Percentiles rank a stretch among this genome's conserved stretches.
These are phyloP conservation scores for Trypoxylus dichotomus DNA, from an alignment of 1,140 invertebrate genomes.

Conservation along the genomic window DNA sequence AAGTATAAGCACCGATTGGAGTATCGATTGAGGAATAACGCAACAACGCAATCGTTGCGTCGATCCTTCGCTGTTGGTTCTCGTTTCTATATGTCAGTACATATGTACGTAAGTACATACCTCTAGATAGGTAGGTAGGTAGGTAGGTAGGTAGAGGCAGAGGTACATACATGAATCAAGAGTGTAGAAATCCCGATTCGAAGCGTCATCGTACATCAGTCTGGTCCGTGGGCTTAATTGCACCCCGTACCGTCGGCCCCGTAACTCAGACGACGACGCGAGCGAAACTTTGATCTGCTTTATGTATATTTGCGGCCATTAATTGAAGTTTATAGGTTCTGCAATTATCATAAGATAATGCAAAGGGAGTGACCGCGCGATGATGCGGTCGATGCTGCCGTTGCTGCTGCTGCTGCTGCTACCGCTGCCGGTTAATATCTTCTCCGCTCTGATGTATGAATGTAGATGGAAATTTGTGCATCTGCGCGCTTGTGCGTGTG, in stretches of 20 bases:
- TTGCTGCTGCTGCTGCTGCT: neutral
- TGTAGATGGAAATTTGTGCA: neutral
- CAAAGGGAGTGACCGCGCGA: slow-evolving; percentile 47
- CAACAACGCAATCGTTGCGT: too few species aligned
- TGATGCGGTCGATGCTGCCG: neutral
- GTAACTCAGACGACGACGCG: slow-evolving; percentile 43
- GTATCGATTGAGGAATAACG: too few species aligned
- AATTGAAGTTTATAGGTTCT: slow-evolving; percentile 52
- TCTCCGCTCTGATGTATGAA: neutral
- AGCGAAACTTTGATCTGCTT: slow-evolving; percentile 50
- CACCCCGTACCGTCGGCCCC: slow-evolving; percentile 46
- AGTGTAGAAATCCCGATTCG: slow-evolving; percentile 45
- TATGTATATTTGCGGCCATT: slow-evolving; percentile 51
- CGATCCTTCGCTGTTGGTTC: too few species aligned
- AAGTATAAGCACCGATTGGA: too few species aligned
- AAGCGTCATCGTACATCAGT: slow-evolving; percentile 50
- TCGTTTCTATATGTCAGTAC: too few species aligned
- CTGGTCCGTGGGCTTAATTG: slow-evolving; percentile 52
- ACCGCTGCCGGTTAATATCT: neutral
- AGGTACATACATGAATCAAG: slow-evolving; percentile 43
- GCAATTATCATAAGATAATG: slow-evolving; percentile 53
- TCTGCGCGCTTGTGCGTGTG: neutral
- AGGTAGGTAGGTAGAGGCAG: neutral
- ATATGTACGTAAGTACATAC: too few species aligned
- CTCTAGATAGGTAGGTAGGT: too few species aligned